A percentile compares a stretch with the other conserved stretches of the same genome.
phyloP scores from a whole-genome alignment of 2,888 invertebrate species.

The Orgyia antiqua region DNA sequence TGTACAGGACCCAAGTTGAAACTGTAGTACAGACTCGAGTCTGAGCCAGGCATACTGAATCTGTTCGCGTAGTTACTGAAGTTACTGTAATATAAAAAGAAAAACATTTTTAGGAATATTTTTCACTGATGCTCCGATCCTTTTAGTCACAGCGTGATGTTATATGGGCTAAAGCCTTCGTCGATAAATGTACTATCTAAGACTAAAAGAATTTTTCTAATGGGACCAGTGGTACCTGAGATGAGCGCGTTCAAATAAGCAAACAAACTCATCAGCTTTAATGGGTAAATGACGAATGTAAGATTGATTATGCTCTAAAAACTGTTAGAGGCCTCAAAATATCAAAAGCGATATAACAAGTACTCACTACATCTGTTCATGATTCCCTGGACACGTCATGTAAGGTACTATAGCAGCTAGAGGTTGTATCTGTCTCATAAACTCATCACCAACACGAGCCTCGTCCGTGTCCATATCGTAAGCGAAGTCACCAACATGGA shows the following conservation, averaged over 20 bases:
- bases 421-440: conserved; percentile 94
- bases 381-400: conserved; percentile 95
- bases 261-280: too few species aligned
- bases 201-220: too few species aligned
- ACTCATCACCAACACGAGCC: conserved; percentile 91
- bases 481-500: conserved; percentile 97
- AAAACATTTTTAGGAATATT: too few species aligned
- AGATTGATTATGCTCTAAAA: neutral
- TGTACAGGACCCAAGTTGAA: conserved; percentile 94
- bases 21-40: conserved; percentile 88
- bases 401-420: conserved; percentile 94
- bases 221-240: too few species aligned
- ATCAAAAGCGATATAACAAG: neutral
- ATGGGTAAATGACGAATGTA: too few species aligned
- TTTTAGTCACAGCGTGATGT: too few species aligned
- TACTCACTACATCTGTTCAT: conserved; percentile 89
- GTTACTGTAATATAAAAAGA: conserved; percentile 87
- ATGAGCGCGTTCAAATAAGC: too few species aligned
- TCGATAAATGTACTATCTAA: too few species aligned
- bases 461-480: conserved; percentile 93
- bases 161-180: too few species aligned
- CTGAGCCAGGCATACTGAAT: conserved; percentile 92
- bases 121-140: too few species aligned
- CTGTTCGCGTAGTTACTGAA: conserved; percentile 95
- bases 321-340: neutral